These are phyloP conservation scores for Amphipoea oculea DNA, from an alignment of 2,888 invertebrate genomes.

Conservation along the genomic window DNA sequence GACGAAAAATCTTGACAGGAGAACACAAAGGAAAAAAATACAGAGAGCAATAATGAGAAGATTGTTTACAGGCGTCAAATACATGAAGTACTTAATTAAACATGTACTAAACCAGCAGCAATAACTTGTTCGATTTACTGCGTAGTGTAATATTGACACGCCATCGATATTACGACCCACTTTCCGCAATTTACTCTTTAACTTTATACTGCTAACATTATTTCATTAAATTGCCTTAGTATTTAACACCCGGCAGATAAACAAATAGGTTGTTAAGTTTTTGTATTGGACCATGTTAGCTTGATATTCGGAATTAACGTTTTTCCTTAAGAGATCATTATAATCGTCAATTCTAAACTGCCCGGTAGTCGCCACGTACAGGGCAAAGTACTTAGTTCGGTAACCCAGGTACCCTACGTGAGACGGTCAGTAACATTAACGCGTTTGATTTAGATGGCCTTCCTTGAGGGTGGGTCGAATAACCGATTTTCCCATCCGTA, in stretches of 20 bases:
- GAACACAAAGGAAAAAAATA: not conserved
- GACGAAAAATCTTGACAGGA: not conserved
- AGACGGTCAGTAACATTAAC: too few relatives aligned
- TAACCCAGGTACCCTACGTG: too few relatives aligned
- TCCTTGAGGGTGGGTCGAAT: too few relatives aligned
- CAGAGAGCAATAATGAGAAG: not conserved
- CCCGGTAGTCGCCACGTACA: too few relatives aligned
- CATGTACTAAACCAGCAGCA: slow-evolving; percentile 10
- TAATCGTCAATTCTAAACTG: too few relatives aligned
- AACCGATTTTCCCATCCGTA: too few relatives aligned
- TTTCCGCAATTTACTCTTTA: slow-evolving; percentile 34
- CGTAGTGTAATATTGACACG: slow-evolving; percentile 32
- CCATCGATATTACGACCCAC: slow-evolving; percentile 13
- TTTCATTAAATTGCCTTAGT: slow-evolving; percentile 11
- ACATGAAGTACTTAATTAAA: slow-evolving; percentile 20
- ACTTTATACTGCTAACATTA: slow-evolving; percentile 7
- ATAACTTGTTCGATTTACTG: slow-evolving; percentile 43
- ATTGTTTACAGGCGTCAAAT: slow-evolving; percentile 5
- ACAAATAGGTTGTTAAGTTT: not conserved
- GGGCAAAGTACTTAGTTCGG: too few relatives aligned
- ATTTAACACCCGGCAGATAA: not conserved
- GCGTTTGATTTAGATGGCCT: too few relatives aligned
- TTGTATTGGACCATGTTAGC: not conserved
- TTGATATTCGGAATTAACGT: not conserved
- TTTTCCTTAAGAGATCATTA: not conserved